phyloP scores from a whole-genome alignment of 2,113 vertebrate species.

The Casuarius casuarius region DNA sequence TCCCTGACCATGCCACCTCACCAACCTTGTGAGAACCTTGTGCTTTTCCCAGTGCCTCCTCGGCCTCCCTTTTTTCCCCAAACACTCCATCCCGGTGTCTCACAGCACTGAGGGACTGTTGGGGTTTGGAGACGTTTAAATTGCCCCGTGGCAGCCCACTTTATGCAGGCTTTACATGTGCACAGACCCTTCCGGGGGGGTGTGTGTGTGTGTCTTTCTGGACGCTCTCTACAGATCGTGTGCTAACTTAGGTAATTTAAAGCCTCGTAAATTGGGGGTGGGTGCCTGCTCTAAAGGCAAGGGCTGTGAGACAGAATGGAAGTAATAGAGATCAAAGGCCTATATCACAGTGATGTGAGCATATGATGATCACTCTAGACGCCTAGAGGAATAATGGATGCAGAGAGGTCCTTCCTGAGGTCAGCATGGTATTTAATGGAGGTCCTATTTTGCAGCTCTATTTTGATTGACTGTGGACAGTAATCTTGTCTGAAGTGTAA shows the following conservation, averaged over 20 bases:
- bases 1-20: background rate
- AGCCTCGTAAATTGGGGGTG: too few species aligned
- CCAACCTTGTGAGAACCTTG: background rate
- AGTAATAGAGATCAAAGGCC: too few species aligned
- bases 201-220: background rate
- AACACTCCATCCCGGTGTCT: too few species aligned
- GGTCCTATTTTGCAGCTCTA: background rate
- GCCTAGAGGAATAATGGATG: background rate
- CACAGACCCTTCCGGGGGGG: background rate
- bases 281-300: too few species aligned
- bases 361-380: too few species aligned
- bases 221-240: background rate
- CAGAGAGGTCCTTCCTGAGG: background rate
- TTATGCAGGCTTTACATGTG: background rate
- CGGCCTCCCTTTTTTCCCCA: background rate
- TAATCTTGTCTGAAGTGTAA: background rate
- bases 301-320: too few species aligned
- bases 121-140: background rate
- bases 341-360: too few species aligned
- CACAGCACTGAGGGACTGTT: background rate
- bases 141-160: background rate
- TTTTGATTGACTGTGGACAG: background rate
- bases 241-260: background rate
- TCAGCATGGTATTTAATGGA: background rate
- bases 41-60: background rate